These are phyloP conservation scores for Acronicta aceris DNA, from an alignment of 2,888 invertebrate genomes.

Conservation along the genomic window DNA sequence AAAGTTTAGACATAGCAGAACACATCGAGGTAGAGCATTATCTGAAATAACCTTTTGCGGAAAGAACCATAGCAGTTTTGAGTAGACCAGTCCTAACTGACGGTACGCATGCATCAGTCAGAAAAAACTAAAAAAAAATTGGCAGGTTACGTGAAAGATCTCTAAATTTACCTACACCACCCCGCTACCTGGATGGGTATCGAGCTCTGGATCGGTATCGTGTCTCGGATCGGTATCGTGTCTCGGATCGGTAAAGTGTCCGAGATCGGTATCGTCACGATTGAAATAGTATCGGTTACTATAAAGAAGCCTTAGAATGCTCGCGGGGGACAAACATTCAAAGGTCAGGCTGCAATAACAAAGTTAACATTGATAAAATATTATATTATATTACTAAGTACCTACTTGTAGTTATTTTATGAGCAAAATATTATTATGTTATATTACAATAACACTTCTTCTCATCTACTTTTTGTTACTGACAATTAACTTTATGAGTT, in stretches of 20 bases:
- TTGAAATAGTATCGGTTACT: constrained; percentile 1
- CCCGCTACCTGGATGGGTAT: no score
- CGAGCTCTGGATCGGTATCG: no score
- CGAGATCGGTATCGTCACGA: neutral
- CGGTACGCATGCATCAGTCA: no score
- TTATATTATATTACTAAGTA: constrained; percentile 10
- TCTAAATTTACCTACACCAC: no score
- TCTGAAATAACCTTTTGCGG: no score
- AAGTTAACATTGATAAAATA: constrained; percentile 30
- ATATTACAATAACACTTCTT: constrained; percentile 10
- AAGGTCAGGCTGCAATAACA: constrained; percentile 48
- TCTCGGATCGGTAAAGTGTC: constrained; percentile 2
- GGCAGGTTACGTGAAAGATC: no score
- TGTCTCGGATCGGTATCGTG: neutral
- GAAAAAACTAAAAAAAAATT: no score
- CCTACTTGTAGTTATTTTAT: constrained; percentile 21
- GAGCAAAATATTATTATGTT: constrained; percentile 30
- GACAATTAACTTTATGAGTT: neutral
- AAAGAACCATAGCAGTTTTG: no score
- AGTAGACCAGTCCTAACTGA: no score
- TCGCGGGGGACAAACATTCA: constrained; percentile 49
- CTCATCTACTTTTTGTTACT: constrained; percentile 5
- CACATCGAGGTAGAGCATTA: no score
- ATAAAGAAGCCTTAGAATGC: constrained; percentile 13
- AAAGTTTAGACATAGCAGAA: no score